phyloP scores from a whole-genome alignment of 1,140 invertebrate species.

The Brachionus paranguensis region DNA sequence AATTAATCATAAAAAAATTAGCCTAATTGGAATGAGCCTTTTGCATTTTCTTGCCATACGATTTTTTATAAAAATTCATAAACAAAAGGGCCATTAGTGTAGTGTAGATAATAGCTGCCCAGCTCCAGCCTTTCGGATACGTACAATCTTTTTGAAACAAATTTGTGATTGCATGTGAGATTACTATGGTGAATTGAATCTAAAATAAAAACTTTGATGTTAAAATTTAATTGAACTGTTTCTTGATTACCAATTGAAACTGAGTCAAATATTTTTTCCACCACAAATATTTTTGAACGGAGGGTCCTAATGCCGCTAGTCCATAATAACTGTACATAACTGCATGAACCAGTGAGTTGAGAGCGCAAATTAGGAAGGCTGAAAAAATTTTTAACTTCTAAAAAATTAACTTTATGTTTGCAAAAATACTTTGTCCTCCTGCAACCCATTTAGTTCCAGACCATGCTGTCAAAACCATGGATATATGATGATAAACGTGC shows the following conservation, averaged over 20 bases:
- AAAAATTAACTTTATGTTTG: not conserved
- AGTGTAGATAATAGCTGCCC: not conserved
- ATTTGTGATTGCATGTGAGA: conserved; percentile 9
- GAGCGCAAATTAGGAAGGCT: conserved; percentile 46
- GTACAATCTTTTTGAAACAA: conserved; percentile 29
- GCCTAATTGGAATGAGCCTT: not conserved
- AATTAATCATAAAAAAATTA: not conserved
- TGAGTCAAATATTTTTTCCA: conserved; percentile 56
- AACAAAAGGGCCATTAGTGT: not conserved
- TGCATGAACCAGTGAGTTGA: conserved; percentile 68
- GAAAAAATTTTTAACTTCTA: not conserved
- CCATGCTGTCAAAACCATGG: conserved; percentile 53
- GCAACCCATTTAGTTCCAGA: conserved; percentile 46
- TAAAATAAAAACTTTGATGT: not conserved
- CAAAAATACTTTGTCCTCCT: conserved; percentile 37
- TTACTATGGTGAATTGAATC: conserved; percentile 13
- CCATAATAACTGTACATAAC: conserved; percentile 75
- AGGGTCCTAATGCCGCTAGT: conserved; percentile 59
- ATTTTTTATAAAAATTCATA: conserved; percentile 18
- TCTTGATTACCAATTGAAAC: conserved; percentile 47
- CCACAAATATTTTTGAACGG: conserved; percentile 55
- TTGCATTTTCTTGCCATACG: not conserved
- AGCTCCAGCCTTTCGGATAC: conserved; percentile 21
- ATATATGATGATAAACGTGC: conserved; percentile 65
- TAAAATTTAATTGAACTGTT: not conserved